These are phyloP conservation scores for Melitaea cinxia DNA, from an alignment of 1,140 invertebrate species.

Conservation along the genomic window DNA sequence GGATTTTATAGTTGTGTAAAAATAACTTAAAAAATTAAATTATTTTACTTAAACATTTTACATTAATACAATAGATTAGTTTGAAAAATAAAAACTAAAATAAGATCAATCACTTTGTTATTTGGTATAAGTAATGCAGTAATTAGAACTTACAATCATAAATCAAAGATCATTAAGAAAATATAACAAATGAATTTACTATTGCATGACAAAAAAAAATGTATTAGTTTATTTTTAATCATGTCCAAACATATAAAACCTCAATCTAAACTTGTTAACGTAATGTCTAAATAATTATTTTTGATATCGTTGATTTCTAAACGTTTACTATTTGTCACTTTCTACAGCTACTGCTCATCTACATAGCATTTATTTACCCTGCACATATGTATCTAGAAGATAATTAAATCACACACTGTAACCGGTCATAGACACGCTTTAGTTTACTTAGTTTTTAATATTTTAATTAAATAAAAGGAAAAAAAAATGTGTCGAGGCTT, in stretches of 20 bases:
- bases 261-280: neutral
- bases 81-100: too few species aligned
- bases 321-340: constrained; percentile 28
- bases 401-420: constrained; percentile 6
- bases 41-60: too few species aligned
- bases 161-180: too few species aligned
- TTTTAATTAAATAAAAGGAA: neutral
- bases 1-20: too few species aligned
- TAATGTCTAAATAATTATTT: constrained; percentile 36
- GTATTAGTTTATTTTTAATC: constrained; percentile 1
- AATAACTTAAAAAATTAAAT: too few species aligned
- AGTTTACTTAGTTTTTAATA: neutral
- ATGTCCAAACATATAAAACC: constrained; percentile 1
- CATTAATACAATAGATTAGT: too few species aligned
- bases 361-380: constrained; percentile 52
- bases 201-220: constrained; percentile 18
- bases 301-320: constrained; percentile 40
- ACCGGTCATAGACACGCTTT: neutral
- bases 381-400: constrained; percentile 50
- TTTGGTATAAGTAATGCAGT: too few species aligned
- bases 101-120: too few species aligned
- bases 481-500: neutral
- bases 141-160: too few species aligned
- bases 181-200: too few species aligned
- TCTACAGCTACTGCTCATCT: constrained; percentile 40